Percentiles rank a stretch among this genome's conserved stretches.
phyloP scores from a whole-genome alignment of 2,797 vertebrate species.

The Notolabrus celidotus region DNA sequence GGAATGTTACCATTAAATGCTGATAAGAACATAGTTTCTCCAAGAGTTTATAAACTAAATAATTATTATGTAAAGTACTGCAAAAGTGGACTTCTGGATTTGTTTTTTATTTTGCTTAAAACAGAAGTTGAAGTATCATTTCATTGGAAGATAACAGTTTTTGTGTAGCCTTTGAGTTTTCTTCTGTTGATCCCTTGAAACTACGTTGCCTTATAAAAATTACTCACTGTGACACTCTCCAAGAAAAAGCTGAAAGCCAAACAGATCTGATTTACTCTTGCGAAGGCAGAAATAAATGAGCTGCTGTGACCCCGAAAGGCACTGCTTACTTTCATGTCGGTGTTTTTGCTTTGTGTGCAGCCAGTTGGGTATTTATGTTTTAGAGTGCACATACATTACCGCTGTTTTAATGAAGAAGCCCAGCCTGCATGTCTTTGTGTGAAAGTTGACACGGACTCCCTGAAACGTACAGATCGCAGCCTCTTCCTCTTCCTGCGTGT shows the following conservation, averaged over 20 bases:
- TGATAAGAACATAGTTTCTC: too few relatives aligned
- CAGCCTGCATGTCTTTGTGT: constrained; percentile 26
- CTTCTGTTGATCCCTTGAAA: too few relatives aligned
- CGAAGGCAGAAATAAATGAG: too few relatives aligned
- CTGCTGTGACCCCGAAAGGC: too few relatives aligned
- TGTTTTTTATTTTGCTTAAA: not conserved
- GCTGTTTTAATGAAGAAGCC: constrained; percentile 35
- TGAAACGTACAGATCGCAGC: constrained; percentile 25
- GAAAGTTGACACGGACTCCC: constrained; percentile 54
- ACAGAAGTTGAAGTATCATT: too few relatives aligned
- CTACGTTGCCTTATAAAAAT: not conserved
- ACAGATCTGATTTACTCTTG: not conserved
- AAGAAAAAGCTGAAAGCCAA: not conserved
- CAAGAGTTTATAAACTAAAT: too few relatives aligned
- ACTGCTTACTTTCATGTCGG: not conserved
- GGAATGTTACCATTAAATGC: too few relatives aligned
- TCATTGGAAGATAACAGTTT: too few relatives aligned
- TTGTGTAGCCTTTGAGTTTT: too few relatives aligned
- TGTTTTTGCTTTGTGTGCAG: constrained; percentile 5
- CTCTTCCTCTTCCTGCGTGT: too few relatives aligned
- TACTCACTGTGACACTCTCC: not conserved
- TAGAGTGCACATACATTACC: not conserved
- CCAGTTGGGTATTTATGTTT: constrained; percentile 2
- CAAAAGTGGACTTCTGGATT: not conserved
- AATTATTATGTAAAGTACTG: not conserved